Conservation (phyloP, 2,113 vertebrate species). For the Pygoscelis adeliae region DNA sequence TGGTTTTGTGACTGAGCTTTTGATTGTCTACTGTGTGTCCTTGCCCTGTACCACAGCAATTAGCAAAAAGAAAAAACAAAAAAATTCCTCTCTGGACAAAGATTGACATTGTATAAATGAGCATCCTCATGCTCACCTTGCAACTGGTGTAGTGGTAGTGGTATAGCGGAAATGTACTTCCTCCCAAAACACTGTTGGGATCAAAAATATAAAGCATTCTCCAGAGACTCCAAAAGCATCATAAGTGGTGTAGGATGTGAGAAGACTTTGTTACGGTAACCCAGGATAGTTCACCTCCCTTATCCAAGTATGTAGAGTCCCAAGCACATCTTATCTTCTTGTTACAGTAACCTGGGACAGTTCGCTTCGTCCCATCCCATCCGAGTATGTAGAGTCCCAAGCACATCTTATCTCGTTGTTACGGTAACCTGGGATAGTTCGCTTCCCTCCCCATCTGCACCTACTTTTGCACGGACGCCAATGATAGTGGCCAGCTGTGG, state of each 20-base stretch:
- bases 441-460: too few species aligned
- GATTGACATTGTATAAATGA: neutral
- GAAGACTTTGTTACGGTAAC: neutral
- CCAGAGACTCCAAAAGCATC: neutral
- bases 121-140: neutral
- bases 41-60: neutral
- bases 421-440: neutral
- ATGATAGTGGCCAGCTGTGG: rapidly evolving
- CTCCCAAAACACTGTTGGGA: neutral
- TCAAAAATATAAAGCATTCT: neutral
- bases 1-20: neutral
- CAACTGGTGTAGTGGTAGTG: neutral
- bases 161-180: neutral
- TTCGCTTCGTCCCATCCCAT: neutral
- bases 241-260: rapidly evolving
- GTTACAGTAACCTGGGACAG: neutral
- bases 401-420: rapidly evolving
- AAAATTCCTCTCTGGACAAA: neutral
- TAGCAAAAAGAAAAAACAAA: neutral
- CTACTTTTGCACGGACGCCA: neutral
- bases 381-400: neutral
- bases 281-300: neutral
- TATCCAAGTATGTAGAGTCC: neutral
- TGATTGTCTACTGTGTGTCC: neutral
- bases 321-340: neutral